Percentiles rank a stretch among this genome's conserved stretches.
phyloP scores from a whole-genome alignment of 53 echinoderm and acorn worm species.

The Paracentrotus lividus region DNA sequence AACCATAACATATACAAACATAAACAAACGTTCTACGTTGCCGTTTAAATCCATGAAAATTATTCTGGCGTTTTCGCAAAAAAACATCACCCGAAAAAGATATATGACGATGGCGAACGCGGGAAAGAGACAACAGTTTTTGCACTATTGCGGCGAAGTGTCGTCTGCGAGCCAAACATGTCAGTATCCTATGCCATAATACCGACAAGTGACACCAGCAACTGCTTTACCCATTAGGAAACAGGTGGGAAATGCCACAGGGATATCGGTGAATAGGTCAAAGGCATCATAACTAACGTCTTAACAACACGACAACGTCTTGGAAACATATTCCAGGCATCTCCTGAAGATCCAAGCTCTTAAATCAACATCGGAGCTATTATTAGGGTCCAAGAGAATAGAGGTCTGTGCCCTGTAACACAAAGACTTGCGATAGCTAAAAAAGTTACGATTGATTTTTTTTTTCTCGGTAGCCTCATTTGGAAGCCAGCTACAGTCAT shows the following conservation, averaged over 20 bases:
- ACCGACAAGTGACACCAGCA: slow-evolving; percentile 30
- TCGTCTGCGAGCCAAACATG: slow-evolving; percentile 30
- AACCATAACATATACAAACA: too few relatives aligned
- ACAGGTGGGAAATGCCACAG: slow-evolving; percentile 14
- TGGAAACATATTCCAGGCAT: background rate
- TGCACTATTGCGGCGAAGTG: background rate
- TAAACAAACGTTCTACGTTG: too few relatives aligned
- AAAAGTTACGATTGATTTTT: too few relatives aligned
- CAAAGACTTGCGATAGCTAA: background rate
- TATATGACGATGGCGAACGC: too few relatives aligned
- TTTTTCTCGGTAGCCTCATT: too few relatives aligned
- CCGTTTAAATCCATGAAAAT: too few relatives aligned
- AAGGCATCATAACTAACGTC: background rate
- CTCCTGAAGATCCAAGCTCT: background rate
- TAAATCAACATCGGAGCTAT: background rate
- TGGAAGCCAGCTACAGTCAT: too few relatives aligned
- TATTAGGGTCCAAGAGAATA: slow-evolving; percentile 28
- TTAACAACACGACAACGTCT: background rate
- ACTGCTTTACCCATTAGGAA: background rate
- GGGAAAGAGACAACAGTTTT: background rate
- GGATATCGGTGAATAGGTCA: slow-evolving; percentile 54
- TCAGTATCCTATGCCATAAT: background rate
- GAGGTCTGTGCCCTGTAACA: background rate
- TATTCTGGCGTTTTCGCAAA: too few relatives aligned
- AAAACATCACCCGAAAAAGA: too few relatives aligned